Evolutionary conservation across 1,140 invertebrate genomes (phyloP).

Genomic region (Pachyrhynchus sulphureomaculatus): DNA sequence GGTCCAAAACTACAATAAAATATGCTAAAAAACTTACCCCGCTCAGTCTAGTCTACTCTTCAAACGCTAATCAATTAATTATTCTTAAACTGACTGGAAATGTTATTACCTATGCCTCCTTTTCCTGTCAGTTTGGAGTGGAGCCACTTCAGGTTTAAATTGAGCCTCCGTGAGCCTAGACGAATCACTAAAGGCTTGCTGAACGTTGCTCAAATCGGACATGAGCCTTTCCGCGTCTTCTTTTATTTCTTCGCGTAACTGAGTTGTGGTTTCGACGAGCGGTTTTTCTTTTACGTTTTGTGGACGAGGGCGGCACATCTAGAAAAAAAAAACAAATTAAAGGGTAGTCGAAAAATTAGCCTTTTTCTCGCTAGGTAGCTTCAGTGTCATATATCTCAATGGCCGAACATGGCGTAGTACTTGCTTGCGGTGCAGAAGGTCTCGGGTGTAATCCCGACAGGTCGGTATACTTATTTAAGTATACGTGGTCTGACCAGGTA

Average conservation of each 20-base stretch:
- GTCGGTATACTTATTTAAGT: too few relatives aligned
- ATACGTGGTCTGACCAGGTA: too few relatives aligned
- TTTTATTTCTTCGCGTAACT: conserved; percentile 45
- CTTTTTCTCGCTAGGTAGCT: too few relatives aligned
- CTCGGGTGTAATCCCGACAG: too few relatives aligned
- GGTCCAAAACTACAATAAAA: too few relatives aligned
- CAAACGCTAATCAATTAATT: not conserved
- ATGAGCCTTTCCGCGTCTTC: conserved; percentile 46
- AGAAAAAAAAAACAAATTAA: not conserved
- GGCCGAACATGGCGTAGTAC: too few relatives aligned
- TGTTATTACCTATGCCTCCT: not conserved
- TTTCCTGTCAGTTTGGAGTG: not conserved
- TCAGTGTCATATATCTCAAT: too few relatives aligned
- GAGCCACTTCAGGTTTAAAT: not conserved
- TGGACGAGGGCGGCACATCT: not conserved
- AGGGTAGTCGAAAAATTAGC: too few relatives aligned
- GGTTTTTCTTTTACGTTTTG: not conserved
- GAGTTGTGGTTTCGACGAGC: not conserved
- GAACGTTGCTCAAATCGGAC: conserved; percentile 43
- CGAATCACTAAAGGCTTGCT: conserved; percentile 6
- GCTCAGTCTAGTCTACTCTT: not conserved
- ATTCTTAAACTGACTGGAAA: not conserved
- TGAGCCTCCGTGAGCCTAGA: not conserved
- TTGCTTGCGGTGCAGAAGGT: too few relatives aligned
- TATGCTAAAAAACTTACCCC: too few relatives aligned